These are phyloP conservation scores for Megastigmus dorsalis DNA, from an alignment of 2,888 invertebrate species.

Conservation along the genomic window DNA sequence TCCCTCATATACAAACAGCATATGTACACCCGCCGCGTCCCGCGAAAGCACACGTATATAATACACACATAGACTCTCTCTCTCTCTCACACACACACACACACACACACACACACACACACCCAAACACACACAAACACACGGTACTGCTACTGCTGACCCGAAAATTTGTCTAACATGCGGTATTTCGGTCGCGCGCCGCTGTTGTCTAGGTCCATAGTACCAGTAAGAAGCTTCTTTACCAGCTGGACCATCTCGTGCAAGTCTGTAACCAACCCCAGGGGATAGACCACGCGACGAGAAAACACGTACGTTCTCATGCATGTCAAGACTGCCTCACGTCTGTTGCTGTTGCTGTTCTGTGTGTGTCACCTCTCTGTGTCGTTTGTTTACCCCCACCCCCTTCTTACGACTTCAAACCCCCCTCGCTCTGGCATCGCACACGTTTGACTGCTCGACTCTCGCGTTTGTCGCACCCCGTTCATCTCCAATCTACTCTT, in stretches of 20 bases:
- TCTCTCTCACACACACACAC: not conserved
- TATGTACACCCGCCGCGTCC: not conserved
- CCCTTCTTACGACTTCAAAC: not conserved
- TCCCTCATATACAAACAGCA: slow-evolving; percentile 26
- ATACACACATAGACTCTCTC: too few relatives aligned
- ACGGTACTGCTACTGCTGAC: not conserved
- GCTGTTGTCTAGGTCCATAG: slow-evolving; percentile 85
- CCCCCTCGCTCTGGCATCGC: too few relatives aligned
- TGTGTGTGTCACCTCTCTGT: not conserved
- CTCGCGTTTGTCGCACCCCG: not conserved
- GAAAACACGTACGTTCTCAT: slow-evolving; percentile 82
- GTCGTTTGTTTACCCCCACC: slow-evolving; percentile 22
- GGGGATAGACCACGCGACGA: slow-evolving; percentile 81
- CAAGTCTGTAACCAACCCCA: slow-evolving; percentile 95
- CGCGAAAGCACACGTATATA: not conserved
- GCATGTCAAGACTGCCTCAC: slow-evolving; percentile 32
- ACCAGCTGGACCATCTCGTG: slow-evolving; percentile 95
- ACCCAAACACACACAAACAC: not conserved
- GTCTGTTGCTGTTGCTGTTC: slow-evolving; percentile 44
- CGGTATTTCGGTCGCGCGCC: slow-evolving; percentile 28
- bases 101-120: not conserved
- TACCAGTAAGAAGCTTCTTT: slow-evolving; percentile 95
- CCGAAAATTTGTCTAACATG: slow-evolving; percentile 25
- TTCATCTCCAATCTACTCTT: too few relatives aligned
- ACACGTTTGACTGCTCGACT: slow-evolving; percentile 30